Conservation (phyloP, 2,797 vertebrate species). For the Lutjanus argentimaculatus region DNA sequence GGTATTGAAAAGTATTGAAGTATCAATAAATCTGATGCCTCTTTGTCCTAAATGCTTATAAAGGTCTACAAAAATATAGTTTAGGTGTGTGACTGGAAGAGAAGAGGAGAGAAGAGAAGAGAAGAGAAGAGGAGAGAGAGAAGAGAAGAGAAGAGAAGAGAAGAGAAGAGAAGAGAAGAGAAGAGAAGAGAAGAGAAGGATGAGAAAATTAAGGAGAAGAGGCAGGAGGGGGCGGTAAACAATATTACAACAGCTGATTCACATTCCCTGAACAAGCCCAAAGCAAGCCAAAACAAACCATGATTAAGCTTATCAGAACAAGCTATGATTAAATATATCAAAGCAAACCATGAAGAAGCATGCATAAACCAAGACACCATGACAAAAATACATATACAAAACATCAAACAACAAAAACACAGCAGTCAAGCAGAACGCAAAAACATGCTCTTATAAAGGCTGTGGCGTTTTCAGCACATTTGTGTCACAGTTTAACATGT, state of each 20-base stretch:
- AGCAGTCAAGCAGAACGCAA: constrained; percentile 51
- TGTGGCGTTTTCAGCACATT: constrained; percentile 46
- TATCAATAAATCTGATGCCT: no score
- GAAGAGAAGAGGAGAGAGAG: neutral
- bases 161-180: no score
- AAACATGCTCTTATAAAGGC: constrained; percentile 59
- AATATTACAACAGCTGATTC: constrained; percentile 60
- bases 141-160: neutral
- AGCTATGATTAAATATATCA: constrained; percentile 68
- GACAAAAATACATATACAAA: constrained; percentile 63
- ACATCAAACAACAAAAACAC: constrained; percentile 57
- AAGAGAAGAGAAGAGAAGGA: neutral
- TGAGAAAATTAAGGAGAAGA: constrained; percentile 28
- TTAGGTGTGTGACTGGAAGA: neutral
- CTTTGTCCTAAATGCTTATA: no score
- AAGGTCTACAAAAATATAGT: neutral
- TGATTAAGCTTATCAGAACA: constrained; percentile 65
- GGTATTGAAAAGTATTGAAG: no score
- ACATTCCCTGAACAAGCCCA: constrained; percentile 55
- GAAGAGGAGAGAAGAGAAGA: no score
- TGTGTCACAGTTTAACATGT: neutral
- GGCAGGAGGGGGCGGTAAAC: constrained; percentile 32
- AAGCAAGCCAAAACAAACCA: constrained; percentile 62
- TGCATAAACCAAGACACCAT: constrained; percentile 57
- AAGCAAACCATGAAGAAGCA: constrained; percentile 61